Evolutionary conservation across 2,888 invertebrate genomes (phyloP), one percentile per base, ranked within the genome.

Genomic region (Microctonus brassicae): DNA sequence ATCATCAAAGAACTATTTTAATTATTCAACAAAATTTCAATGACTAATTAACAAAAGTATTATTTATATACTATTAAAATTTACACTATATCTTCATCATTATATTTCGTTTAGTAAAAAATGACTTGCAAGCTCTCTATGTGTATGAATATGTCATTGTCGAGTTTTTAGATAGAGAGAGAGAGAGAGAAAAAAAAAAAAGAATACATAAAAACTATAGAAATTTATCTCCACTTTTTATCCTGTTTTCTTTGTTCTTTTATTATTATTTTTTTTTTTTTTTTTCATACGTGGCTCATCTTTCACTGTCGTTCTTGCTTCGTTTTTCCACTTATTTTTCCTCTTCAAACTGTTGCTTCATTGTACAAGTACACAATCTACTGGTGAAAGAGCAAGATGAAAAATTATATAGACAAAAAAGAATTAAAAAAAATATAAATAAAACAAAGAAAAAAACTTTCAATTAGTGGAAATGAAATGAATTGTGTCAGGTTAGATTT

Each of bases 281-380:
- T 7, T 29, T 29, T 7, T 29, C 29, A 29, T 29, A 29, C 29
- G 9, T 36, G 24, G 22, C 58, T 58, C 58, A 29, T 57, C 26
- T n/a, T 55, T 26, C 26, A 29, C n/a, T 58, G 20, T 64, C 26
- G n/a, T 64, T 67, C 10, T 20, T 47, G n/a, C 36, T 47, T 22
- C 29, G 11, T n/a, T 47, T 42, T 22, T 58, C 42, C 1, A 13
- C 22, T 26, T 69, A 17, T 61, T 67, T 33, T 69, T 39, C 20
- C 55, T 61, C 60, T 60, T 71, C 69, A 75, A 75, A 73, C 75
- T 75, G 75, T 75, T 75, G 75, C 71, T 73, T 73, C 67, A 42
- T 42, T 26, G 61, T n/a, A 17, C 42, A 58, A 36, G 63, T 69
- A 64, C 63, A 60, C 47, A 47, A 65, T n/a, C 65, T 53, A 17